Conservation (phyloP, 2,888 invertebrate species). For the Drosophila ezoana region DNA sequence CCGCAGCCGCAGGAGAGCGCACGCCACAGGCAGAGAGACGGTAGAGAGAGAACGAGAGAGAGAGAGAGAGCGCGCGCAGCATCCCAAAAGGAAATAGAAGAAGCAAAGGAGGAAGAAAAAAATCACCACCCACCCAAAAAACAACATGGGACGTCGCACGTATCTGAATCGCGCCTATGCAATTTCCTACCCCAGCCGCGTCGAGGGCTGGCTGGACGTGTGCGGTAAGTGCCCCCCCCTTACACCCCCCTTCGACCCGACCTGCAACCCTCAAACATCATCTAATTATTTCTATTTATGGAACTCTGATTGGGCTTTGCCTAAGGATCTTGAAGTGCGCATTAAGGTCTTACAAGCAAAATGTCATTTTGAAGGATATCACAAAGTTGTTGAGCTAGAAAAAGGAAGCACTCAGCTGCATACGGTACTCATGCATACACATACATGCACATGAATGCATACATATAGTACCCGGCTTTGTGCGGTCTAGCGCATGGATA, state of each 20-base stretch:
- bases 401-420: too few species aligned
- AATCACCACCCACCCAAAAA: slow-evolving; percentile 29
- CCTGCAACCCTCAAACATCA: not conserved
- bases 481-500: not conserved
- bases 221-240: slow-evolving; percentile 82
- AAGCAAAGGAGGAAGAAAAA: not conserved
- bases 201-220: slow-evolving; percentile 85
- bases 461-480: too few species aligned
- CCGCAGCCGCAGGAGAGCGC: slow-evolving; percentile 13
- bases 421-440: too few species aligned
- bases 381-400: not conserved
- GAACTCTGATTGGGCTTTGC: not conserved
- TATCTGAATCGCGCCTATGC: slow-evolving; percentile 83
- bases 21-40: slow-evolving; percentile 15
- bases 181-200: slow-evolving; percentile 84
- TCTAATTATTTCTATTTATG: slow-evolving; percentile 8
- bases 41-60: slow-evolving; percentile 5
- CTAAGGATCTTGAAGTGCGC: not conserved
- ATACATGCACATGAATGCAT: too few species aligned
- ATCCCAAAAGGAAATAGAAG: slow-evolving; percentile 37
- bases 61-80: slow-evolving; percentile 42
- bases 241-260: too few species aligned
- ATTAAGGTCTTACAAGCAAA: not conserved
- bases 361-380: not conserved
- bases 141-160: slow-evolving; percentile 83